phyloP scores from a whole-genome alignment of 1,140 invertebrate genomes.

The Leptoteleia sp. region DNA sequence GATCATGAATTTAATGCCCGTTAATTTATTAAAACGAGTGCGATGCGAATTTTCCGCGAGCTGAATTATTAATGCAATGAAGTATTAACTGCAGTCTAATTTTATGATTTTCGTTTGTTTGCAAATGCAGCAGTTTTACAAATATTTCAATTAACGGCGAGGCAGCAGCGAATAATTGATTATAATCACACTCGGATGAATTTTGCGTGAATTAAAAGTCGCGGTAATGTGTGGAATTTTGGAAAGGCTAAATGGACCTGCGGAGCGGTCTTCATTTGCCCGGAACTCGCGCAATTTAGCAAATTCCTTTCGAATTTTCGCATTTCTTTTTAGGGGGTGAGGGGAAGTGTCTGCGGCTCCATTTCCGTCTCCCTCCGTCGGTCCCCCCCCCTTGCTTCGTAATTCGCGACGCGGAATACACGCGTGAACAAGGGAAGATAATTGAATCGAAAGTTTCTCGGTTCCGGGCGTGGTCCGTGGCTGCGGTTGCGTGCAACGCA shows the following conservation, averaged over 20 bases:
- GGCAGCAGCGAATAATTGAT: no score
- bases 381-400: neutral
- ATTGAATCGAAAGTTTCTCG: conserved; percentile 63
- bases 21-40: no score
- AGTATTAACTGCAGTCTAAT: no score
- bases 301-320: conserved; percentile 12
- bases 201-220: conserved; percentile 12
- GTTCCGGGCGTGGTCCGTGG: conserved; percentile 51
- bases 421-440: conserved; percentile 60
- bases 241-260: conserved; percentile 14
- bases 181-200: no score
- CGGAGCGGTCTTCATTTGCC: conserved; percentile 11
- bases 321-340: conserved; percentile 4
- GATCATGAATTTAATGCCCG: no score
- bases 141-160: no score
- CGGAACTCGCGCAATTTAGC: conserved; percentile 10
- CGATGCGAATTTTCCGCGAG: no score
- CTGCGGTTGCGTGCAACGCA: conserved; percentile 58
- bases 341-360: conserved; percentile 5
- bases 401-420: conserved; percentile 19
- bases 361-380: neutral
- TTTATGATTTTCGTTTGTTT: no score
- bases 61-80: no score
- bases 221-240: conserved; percentile 6
- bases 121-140: no score